These are phyloP conservation scores for Isichthys henryi DNA, from an alignment of 2,113 vertebrate genomes.

Conservation along the genomic window DNA sequence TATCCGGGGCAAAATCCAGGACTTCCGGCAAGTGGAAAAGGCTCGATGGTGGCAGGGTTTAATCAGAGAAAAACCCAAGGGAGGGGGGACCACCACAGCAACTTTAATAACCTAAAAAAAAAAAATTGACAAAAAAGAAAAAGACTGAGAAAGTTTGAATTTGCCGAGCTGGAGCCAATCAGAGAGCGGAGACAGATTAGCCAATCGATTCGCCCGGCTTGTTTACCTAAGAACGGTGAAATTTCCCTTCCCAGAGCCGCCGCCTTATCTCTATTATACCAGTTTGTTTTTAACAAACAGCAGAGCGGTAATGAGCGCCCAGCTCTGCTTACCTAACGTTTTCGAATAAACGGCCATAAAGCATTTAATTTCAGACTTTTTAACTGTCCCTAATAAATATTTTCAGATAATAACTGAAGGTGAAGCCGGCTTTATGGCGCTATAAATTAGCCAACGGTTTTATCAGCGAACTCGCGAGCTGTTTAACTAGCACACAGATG, in stretches of 20 bases:
- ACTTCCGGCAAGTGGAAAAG: neutral
- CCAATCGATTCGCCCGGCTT: constrained; percentile 39
- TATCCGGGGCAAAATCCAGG: neutral
- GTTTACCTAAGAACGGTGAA: constrained; percentile 46
- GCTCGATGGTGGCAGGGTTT: neutral
- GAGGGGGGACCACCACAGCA: neutral
- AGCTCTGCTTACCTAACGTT: constrained; percentile 39
- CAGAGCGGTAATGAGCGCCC: constrained; percentile 35
- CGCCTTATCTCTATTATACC: constrained; percentile 47
- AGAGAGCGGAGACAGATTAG: constrained; percentile 39
- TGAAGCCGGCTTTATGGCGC: constrained; percentile 44
- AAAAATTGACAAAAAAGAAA: neutral
- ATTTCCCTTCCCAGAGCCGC: constrained; percentile 38
- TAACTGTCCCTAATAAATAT: constrained; percentile 48
- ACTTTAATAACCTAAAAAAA: constrained; percentile 15
- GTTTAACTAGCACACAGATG: constrained; percentile 49
- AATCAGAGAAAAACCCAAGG: neutral
- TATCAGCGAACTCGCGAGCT: constrained; percentile 47
- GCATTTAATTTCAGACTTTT: constrained; percentile 49
- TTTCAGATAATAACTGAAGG: constrained; percentile 51
- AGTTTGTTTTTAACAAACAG: constrained; percentile 52
- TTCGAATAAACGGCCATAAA: constrained; percentile 49
- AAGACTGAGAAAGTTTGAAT: constrained; percentile 23
- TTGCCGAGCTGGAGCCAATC: constrained; percentile 38
- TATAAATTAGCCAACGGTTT: constrained; percentile 44